Evolutionary conservation across 2,113 vertebrate species (phyloP).

Genomic region (Casuarius casuarius): DNA sequence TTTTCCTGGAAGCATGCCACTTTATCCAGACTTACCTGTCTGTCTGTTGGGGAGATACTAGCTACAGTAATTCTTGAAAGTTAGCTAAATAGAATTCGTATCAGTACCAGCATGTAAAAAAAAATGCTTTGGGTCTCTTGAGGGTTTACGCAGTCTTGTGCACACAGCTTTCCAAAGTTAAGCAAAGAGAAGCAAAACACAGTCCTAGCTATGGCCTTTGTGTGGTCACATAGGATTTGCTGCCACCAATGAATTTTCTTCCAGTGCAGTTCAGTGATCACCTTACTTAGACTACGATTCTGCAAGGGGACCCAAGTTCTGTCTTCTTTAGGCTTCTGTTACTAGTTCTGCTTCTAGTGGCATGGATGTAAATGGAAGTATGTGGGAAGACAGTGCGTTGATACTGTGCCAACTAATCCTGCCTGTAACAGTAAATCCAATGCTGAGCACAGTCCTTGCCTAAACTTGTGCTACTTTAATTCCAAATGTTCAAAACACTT

Average conservation of each 20-base stretch:
- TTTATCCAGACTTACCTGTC: background rate
- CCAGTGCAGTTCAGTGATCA: background rate
- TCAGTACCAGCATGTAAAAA: background rate
- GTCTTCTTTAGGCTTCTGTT: background rate
- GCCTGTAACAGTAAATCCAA: background rate
- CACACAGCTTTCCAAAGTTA: background rate
- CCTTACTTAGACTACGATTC: background rate
- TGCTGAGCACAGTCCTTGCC: background rate
- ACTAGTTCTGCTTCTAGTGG: background rate
- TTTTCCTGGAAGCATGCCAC: background rate
- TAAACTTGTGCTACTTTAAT: background rate
- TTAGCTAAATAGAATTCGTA: background rate
- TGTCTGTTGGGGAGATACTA: background rate
- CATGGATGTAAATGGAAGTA: accelerated
- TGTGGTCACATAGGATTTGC: background rate
- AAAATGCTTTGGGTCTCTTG: background rate
- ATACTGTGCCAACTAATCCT: background rate
- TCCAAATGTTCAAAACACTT: background rate
- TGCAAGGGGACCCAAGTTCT: background rate
- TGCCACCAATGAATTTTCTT: background rate
- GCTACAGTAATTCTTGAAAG: background rate
- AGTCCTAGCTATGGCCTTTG: background rate
- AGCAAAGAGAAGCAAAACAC: background rate
- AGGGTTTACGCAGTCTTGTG: background rate
- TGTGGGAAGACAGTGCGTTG: background rate